Base-by-base conservation (phyloP, 2,113 vertebrate species). In the Lamprotornis superbus region DNA sequence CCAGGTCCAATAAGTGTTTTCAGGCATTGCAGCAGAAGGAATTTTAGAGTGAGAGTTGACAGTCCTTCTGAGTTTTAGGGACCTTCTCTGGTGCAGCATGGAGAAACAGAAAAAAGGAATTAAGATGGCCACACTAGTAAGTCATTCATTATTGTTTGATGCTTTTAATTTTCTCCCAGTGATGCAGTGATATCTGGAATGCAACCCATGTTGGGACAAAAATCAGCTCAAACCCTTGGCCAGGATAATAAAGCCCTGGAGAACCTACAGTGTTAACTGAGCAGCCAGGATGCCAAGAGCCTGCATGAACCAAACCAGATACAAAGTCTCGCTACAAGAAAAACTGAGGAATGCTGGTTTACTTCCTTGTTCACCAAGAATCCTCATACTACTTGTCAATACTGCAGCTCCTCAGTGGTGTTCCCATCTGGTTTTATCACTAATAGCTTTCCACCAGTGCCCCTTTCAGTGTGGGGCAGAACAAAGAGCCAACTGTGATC, bases 201-300 rank as follows among this genome's bases (percentile, higher is more conserved):
- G 52, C 31, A 63, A 56, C 24, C 24, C 0, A 0, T 3, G 5
- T 7, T 49, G 7, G 27, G 68, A 20, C 12, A 8, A 30, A 75
- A n/a, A 63, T 21, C 18, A 82, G 57, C 49, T 87, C 35, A 60
- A 78, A 46, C 42, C 25, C 28, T 74, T 28, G 84, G 31, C 70
- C 30, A 12, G 27, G n/a, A 21, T 15, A 15, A 56, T 12, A 83
- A 56, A 19, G 7, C 40, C 60, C 49, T 33, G 31, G 31, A 68
- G 37, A 80, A 55, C 11, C 24, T 12, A 12, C 37, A 25, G 37
- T 19, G 16, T 31, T 31, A 88, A 71, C 4, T 56, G 46, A 64
- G 63, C 15, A 75, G 24, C 55, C 33, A 39, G 31, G 10, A 35
- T 2, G 3, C n/a, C 12, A 9, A n/a, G 14, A 73, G 30, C 19